These are phyloP conservation scores for Syrista parreyssii DNA, from an alignment of 2,888 invertebrate genomes.

Conservation along the genomic window DNA sequence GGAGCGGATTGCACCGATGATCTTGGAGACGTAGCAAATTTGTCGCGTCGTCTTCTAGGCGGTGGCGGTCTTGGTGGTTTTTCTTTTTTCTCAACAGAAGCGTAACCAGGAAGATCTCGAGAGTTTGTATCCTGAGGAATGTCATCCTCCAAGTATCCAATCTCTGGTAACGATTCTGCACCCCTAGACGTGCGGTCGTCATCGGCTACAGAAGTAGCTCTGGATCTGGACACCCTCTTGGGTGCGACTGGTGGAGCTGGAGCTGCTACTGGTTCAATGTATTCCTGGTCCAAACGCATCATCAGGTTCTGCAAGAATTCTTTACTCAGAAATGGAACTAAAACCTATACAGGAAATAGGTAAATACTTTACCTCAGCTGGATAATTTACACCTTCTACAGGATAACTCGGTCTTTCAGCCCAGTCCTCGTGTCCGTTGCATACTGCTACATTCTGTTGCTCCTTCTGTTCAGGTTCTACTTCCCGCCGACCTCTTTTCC, in stretches of 20 bases:
- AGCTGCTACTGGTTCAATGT: constrained; percentile 65
- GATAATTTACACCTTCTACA: constrained; percentile 13
- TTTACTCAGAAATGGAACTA: too few relatives aligned
- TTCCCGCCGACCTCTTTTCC: constrained; percentile 39
- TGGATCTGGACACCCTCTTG: constrained; percentile 69
- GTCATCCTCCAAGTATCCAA: constrained; percentile 65
- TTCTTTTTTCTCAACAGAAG: constrained; percentile 79
- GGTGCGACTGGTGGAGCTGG: constrained; percentile 71
- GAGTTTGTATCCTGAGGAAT: constrained; percentile 59
- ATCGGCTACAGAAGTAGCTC: constrained; percentile 68
- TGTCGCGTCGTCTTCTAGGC: constrained; percentile 71
- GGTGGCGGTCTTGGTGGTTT: constrained; percentile 72
- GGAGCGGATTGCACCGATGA: constrained; percentile 67
- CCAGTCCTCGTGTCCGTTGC: constrained; percentile 9
- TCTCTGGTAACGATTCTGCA: constrained; percentile 73
- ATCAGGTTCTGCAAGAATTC: constrained; percentile 22
- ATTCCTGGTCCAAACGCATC: constrained; percentile 69
- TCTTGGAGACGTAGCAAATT: constrained; percentile 77
- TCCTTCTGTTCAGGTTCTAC: not conserved
- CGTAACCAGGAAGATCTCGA: constrained; percentile 73
- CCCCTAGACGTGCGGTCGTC: constrained; percentile 80
- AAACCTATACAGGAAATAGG: too few relatives aligned
- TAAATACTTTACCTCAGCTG: not conserved
- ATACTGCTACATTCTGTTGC: not conserved
- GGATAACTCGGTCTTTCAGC: constrained; percentile 20